Base-by-base conservation (phyloP, 2,113 vertebrate species). In the Nipponia nippon region DNA sequence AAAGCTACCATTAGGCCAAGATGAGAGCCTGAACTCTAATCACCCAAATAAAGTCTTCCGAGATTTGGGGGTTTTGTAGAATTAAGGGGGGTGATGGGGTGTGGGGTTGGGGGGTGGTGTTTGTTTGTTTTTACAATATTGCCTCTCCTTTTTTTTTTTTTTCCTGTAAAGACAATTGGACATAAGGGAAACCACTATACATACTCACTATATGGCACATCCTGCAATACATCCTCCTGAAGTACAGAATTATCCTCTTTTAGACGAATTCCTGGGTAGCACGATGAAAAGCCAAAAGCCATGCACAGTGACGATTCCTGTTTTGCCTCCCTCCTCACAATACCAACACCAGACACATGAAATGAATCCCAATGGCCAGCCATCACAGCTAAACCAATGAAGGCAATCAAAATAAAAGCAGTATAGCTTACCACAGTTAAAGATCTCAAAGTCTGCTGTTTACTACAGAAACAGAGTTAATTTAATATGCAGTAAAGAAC, bases 321-420 rank as follows among this genome's bases (percentile, higher is more conserved):
- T 13, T 34, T 62, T 49, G 40, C 15, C 30, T 66, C 55, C 26
- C 32, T 72, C 44, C 36, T 82, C 27, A 40, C 46, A 23, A 27
- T 6, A 75, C 63, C 83, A 49, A 4, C 36, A 25, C 15, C 40
- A 73, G 63, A 38, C 46, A 80, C 14, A 4, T 8, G 16, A 50
- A 55, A 25, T 2, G 1, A n/a, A 58, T 49, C 30, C 66, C 0
- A 0, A 8, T 2, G 11, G n/a, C 32, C 63, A 75, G 23, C 14
- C 30, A 38, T 25, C 40, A 30, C 79, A 79, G 38, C 59, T 66
- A 30, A 90, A 71, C 55, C 53, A 27, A 6, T 0, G 0, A 16
- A 16, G 18, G 92, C 83, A 91, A 71, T 55, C 76, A 36, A 55
- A 34, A 44, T 19, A 52, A 82, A 67, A 79, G 25, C 81, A 26